These are phyloP conservation scores for Psilanteris sp. DNA, from an alignment of 1,140 invertebrate genomes.

Conservation along the genomic window DNA sequence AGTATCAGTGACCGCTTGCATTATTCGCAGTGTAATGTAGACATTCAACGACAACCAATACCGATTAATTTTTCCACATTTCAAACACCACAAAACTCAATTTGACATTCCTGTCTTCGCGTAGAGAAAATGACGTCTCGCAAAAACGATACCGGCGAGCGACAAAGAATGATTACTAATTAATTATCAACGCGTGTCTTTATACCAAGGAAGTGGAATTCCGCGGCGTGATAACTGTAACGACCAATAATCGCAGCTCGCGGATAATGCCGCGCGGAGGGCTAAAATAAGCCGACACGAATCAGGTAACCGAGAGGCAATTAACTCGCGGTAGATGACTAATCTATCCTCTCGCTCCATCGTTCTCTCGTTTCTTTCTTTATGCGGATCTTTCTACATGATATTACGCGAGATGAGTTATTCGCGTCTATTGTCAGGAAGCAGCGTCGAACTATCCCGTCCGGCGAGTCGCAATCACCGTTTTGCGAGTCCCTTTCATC, in stretches of 20 bases:
- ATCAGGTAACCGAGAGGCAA: conserved; percentile 67
- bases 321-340: conserved; percentile 68
- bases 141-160: no score
- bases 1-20: no score
- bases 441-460: conserved; percentile 63
- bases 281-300: conserved; percentile 57
- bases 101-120: no score
- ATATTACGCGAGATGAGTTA: conserved; percentile 68
- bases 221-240: conserved; percentile 37
- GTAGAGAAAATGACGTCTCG: no score
- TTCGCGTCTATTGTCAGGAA: conserved; percentile 70
- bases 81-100: no score
- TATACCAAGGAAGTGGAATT: conserved; percentile 39
- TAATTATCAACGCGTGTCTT: conserved; percentile 34
- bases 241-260: conserved; percentile 12
- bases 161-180: conserved; percentile 13
- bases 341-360: conserved; percentile 54
- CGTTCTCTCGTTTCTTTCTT: conserved; percentile 53
- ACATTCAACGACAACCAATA: no score
- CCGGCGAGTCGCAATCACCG: conserved; percentile 62
- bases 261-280: conserved; percentile 9
- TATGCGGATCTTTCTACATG: conserved; percentile 50
- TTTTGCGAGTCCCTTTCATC: conserved; percentile 63
- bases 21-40: no score
- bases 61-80: no score